Evolutionary conservation across 2,797 vertebrate species (phyloP).

Genomic region (Gymnocypris eckloni): DNA sequence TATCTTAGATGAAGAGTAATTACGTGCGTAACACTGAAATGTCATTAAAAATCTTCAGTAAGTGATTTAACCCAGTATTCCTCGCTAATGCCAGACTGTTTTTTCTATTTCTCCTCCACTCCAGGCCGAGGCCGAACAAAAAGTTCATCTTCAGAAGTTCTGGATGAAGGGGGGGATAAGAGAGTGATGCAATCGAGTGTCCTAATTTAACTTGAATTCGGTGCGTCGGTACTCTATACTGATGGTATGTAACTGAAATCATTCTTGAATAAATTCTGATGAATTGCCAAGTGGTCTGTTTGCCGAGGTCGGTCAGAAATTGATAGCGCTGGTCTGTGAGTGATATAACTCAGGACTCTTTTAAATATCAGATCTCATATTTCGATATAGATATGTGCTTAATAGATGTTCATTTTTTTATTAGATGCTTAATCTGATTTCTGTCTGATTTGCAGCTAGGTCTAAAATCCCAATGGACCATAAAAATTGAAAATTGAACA

Average conservation of each 20-base stretch:
- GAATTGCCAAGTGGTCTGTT: slow-evolving; percentile 96
- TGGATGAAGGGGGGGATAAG: slow-evolving; percentile 73
- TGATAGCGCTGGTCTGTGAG: slow-evolving; percentile 84
- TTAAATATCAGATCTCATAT: slow-evolving; percentile 51
- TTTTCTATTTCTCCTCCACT: slow-evolving; percentile 58
- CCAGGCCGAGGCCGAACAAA: slow-evolving; percentile 80
- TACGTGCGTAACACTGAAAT: slow-evolving; percentile 99
- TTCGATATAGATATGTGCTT: slow-evolving; percentile 23
- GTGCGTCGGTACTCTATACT: slow-evolving; percentile 88
- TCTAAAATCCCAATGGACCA: neutral
- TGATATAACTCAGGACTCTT: slow-evolving; percentile 85
- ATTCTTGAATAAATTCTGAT: slow-evolving; percentile 99
- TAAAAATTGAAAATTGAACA: neutral
- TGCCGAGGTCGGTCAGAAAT: slow-evolving; percentile 91
- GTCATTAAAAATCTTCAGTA: slow-evolving; percentile 99
- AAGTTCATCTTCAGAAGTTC: slow-evolving; percentile 89
- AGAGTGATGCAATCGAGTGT: slow-evolving; percentile 88
- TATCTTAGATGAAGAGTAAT: slow-evolving; percentile 99
- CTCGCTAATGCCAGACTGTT: slow-evolving; percentile 84
- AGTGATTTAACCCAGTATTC: slow-evolving; percentile 99
- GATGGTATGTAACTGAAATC: slow-evolving; percentile 96
- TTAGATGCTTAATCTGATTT: slow-evolving; percentile 53
- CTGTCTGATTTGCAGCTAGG: neutral
- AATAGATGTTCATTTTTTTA: slow-evolving; percentile 59
- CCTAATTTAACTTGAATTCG: slow-evolving; percentile 99